These are phyloP conservation scores for Xestoiulus laeticollis DNA, from an alignment of 2,888 invertebrate genomes.

Conservation along the genomic window DNA sequence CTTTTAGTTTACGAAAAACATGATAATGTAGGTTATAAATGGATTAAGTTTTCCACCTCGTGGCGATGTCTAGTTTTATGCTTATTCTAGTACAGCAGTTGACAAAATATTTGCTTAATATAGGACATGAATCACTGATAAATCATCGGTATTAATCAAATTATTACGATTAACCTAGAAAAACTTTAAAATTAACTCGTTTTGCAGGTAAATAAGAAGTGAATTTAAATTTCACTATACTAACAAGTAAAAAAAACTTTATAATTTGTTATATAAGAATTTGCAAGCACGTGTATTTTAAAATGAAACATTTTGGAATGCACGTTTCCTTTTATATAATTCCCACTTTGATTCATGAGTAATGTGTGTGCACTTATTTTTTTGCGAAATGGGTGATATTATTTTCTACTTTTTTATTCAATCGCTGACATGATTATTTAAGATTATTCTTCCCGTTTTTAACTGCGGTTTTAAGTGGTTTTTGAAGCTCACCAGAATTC, in stretches of 20 bases:
- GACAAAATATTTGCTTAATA: neutral
- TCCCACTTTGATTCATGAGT: neutral
- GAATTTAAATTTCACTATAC: neutral
- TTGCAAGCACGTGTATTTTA: too few relatives aligned
- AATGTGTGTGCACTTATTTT: neutral
- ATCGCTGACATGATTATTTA: neutral
- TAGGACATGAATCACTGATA: neutral
- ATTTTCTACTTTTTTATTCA: neutral
- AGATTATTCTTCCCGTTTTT: neutral
- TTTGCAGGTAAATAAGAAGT: neutral
- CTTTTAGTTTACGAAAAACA: neutral
- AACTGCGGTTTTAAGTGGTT: neutral
- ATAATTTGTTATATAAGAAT: too few relatives aligned
- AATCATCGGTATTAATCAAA: conserved; percentile 18
- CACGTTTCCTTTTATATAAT: neutral
- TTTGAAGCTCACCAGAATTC: neutral
- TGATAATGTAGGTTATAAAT: conserved; percentile 4
- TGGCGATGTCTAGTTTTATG: neutral
- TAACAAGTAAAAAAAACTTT: too few relatives aligned
- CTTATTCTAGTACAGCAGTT: neutral
- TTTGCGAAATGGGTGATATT: neutral
- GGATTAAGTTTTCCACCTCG: neutral
- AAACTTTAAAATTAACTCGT: neutral
- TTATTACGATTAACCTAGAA: neutral
- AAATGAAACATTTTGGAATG: too few relatives aligned